phyloP scores from a whole-genome alignment of 2,113 vertebrate species.

The Ceratotherium simum region DNA sequence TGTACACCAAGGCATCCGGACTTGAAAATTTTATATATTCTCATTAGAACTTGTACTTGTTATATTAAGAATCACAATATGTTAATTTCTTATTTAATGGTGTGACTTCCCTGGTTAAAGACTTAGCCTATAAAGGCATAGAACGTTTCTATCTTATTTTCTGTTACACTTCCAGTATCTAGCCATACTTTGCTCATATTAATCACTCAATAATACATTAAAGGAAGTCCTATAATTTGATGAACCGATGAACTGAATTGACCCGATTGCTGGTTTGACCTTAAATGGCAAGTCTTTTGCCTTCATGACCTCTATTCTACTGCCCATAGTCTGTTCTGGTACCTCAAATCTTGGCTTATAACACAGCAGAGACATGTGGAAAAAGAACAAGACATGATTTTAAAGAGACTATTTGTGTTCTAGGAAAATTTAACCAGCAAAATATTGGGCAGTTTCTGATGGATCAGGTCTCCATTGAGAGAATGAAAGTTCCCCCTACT shows the following conservation, averaged over 20 bases:
- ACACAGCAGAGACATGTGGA: not conserved
- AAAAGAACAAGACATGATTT: not conserved
- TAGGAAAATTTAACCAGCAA: not conserved
- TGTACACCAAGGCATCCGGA: not conserved
- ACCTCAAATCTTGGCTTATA: not conserved
- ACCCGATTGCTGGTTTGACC: not conserved
- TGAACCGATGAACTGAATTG: not conserved
- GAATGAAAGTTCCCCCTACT: not conserved
- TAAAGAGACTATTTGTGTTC: not conserved
- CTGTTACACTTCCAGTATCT: not conserved
- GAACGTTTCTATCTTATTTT: not conserved
- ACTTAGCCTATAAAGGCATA: not conserved
- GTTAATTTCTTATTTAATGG: not conserved
- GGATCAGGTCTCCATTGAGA: not conserved
- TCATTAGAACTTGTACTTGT: not conserved
- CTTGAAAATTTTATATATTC: not conserved
- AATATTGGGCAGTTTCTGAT: not conserved
- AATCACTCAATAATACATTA: not conserved
- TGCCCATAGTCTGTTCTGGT: not conserved
- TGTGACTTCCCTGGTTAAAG: not conserved
- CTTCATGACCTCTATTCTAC: not conserved
- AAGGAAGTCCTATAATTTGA: not conserved
- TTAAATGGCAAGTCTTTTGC: not conserved
- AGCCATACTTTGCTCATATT: not conserved
- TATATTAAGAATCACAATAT: not conserved